Conservation (phyloP, 2,797 vertebrate genomes). For the Sarcoramphus papa region DNA sequence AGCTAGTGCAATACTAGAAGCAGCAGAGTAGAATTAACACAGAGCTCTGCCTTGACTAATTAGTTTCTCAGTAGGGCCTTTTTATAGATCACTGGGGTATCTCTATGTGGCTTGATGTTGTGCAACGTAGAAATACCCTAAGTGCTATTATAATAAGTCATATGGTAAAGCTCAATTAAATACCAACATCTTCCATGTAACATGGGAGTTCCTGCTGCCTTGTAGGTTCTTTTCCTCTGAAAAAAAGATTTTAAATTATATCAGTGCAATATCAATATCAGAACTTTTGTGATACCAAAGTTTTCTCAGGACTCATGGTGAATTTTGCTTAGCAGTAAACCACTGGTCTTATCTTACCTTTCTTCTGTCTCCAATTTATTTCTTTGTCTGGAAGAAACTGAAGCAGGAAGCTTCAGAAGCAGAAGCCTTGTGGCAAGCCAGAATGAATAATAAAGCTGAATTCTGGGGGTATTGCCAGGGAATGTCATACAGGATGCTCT, state of each 20-base stretch:
- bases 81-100: constrained; percentile 19
- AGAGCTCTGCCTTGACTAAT: constrained; percentile 27
- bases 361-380: not conserved
- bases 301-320: not conserved
- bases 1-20: not conserved
- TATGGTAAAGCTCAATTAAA: not conserved
- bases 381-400: constrained; percentile 19
- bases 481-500: constrained; percentile 20
- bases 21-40: constrained; percentile 1
- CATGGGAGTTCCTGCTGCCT: not conserved
- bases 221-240: not conserved
- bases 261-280: not conserved
- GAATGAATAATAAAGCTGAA: constrained; percentile 31
- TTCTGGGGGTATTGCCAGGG: constrained; percentile 52
- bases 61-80: constrained; percentile 5
- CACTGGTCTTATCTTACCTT: not conserved
- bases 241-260: not conserved
- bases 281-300: not conserved
- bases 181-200: not conserved
- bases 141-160: not conserved
- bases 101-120: not conserved
- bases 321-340: not conserved
- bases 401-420: constrained; percentile 1
- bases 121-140: not conserved
- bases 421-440: constrained; percentile 24